A percentile compares a stretch with the other conserved stretches of the same genome.
Evolutionary conservation across 2,797 vertebrate species (phyloP).

Genomic region (Eulemur rubriventer): DNA sequence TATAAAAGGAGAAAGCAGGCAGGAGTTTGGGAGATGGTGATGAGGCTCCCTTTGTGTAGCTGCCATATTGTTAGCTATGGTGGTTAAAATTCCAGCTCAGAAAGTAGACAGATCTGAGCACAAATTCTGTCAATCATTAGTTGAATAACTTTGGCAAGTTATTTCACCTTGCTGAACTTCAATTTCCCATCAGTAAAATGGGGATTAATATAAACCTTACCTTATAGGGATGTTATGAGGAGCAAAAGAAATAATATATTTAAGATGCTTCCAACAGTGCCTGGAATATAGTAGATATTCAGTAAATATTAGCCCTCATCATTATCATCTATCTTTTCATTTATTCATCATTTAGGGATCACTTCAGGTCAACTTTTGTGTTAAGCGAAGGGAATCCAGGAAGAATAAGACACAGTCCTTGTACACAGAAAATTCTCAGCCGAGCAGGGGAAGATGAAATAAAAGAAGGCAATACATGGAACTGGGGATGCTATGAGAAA

Average conservation of each 20-base stretch:
- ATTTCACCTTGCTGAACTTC: not conserved
- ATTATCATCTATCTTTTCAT: not conserved
- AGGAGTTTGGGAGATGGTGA: not conserved
- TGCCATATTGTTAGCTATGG: not conserved
- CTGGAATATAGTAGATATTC: not conserved
- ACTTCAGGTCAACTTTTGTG: not conserved
- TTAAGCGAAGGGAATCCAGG: not conserved
- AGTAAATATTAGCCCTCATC: not conserved
- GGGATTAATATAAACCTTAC: not conserved
- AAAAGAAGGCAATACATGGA: not conserved
- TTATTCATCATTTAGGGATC: not conserved
- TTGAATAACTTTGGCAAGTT: not conserved
- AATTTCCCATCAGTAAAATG: not conserved
- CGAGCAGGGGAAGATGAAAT: not conserved
- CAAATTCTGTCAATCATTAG: slow-evolving; percentile 55
- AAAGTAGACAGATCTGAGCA: slow-evolving; percentile 38
- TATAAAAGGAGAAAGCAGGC: not conserved
- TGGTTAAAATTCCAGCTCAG: slow-evolving; percentile 55
- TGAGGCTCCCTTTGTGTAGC: not conserved
- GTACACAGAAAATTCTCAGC: not conserved
- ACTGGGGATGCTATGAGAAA: not conserved
- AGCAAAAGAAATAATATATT: not conserved
- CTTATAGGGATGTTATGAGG: not conserved
- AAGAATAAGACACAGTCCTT: not conserved
- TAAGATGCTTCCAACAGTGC: not conserved